Percentiles rank a stretch among this genome's conserved stretches.
phyloP scores from a whole-genome alignment of 1,140 invertebrate genomes.

The Ericerus pela region DNA sequence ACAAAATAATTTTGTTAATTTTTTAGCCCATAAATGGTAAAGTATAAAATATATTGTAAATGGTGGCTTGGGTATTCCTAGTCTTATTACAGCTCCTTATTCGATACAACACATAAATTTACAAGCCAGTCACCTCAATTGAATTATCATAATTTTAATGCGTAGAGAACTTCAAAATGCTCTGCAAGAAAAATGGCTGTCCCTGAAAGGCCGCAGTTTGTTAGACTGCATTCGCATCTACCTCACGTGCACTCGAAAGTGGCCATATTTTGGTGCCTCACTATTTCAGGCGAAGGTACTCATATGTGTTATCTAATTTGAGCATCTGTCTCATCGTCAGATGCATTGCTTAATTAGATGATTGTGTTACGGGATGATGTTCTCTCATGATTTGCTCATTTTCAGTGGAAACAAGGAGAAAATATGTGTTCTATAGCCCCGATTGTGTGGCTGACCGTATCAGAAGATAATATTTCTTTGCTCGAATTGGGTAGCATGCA shows the following conservation, averaged over 20 bases:
- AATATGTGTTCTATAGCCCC: conserved; percentile 31
- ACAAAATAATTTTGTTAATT: too few species aligned
- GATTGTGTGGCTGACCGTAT: conserved; percentile 77
- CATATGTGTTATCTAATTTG: too few species aligned
- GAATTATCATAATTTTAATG: too few species aligned
- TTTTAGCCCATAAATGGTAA: too few species aligned
- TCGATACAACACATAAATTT: too few species aligned
- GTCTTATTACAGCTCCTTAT: background rate
- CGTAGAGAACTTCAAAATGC: conserved; percentile 61
- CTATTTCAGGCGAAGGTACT: conserved; percentile 71
- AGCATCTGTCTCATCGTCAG: too few species aligned
- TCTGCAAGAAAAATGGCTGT: conserved; percentile 74
- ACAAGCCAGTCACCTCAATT: too few species aligned
- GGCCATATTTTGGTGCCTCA: conserved; percentile 88
- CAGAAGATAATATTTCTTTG: conserved; percentile 78
- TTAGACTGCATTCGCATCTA: conserved; percentile 87
- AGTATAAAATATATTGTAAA: too few species aligned
- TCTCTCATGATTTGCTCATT: too few species aligned
- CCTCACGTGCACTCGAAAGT: conserved; percentile 85
- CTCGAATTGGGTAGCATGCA: conserved; percentile 77
- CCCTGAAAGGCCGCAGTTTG: conserved; percentile 65
- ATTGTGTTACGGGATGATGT: too few species aligned
- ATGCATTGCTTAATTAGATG: too few species aligned
- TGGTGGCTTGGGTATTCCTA: conserved; percentile 16
- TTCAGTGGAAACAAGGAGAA: conserved; percentile 52